Percentiles rank a stretch among this genome's conserved stretches.
Evolutionary conservation across 2,797 vertebrate genomes (phyloP).

Genomic region (Sardinella longiceps): DNA sequence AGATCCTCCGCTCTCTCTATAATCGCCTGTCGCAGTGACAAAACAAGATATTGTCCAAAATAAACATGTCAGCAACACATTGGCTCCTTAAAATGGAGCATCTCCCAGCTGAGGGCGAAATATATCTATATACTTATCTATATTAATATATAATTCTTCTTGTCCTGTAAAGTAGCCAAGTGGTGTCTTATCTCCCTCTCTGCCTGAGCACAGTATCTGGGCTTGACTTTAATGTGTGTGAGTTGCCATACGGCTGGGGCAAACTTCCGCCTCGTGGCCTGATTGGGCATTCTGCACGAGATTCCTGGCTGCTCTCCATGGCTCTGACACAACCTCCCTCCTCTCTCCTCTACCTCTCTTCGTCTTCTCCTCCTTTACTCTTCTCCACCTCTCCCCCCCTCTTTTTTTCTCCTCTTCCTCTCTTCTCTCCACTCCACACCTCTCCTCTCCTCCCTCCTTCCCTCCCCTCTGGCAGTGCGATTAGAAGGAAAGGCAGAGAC

Average conservation of each 20-base stretch:
- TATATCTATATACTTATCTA: no score
- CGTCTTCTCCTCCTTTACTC: neutral
- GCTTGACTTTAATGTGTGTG: neutral
- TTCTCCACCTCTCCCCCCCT: neutral
- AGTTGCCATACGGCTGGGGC: neutral
- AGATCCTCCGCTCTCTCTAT: neutral
- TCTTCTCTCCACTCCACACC: neutral
- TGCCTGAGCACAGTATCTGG: neutral
- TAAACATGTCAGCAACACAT: neutral
- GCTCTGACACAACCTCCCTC: conserved; percentile 1
- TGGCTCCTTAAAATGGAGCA: neutral
- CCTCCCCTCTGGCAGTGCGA: neutral
- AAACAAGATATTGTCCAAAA: neutral
- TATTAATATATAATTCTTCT: neutral
- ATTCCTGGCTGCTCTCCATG: neutral
- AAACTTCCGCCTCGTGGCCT: neutral
- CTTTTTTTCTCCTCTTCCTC: neutral
- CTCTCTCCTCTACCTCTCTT: neutral
- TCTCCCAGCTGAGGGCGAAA: neutral
- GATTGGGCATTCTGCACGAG: neutral
- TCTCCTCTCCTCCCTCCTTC: neutral
- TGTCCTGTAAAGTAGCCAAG: neutral
- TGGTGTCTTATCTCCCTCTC: neutral
- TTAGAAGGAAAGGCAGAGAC: neutral
- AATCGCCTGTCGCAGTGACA: neutral